Evolutionary conservation across 2,888 invertebrate genomes (phyloP).

Genomic region (Tenthredo mesomela): DNA sequence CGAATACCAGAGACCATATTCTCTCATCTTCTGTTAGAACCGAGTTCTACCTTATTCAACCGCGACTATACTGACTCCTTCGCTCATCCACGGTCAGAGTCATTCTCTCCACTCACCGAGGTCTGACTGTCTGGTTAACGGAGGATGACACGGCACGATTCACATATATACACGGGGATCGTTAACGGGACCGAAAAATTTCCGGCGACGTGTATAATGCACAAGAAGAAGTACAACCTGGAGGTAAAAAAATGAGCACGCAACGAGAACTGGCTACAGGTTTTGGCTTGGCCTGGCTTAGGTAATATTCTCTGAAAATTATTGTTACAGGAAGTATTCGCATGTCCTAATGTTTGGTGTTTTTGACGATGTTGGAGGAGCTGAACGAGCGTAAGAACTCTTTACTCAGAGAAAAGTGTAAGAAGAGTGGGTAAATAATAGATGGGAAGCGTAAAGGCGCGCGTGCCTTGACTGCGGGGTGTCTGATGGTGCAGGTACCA

Average conservation of each 20-base stretch:
- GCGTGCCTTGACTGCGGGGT: constrained; percentile 37
- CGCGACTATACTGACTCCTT: background rate
- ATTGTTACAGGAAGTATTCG: constrained; percentile 8
- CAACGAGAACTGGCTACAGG: background rate
- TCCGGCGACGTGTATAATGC: background rate
- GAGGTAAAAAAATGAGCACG: background rate
- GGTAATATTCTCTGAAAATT: background rate
- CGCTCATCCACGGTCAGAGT: constrained; percentile 3
- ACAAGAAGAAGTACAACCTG: background rate
- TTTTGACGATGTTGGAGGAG: background rate
- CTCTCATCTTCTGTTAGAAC: background rate
- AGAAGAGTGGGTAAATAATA: constrained; percentile 58
- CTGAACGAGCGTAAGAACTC: constrained; percentile 16
- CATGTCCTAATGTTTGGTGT: background rate
- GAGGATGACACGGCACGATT: constrained; percentile 44
- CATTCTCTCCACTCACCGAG: constrained; percentile 6
- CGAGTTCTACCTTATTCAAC: background rate
- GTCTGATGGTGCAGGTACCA: constrained; percentile 17
- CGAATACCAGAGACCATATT: background rate
- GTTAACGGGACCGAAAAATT: constrained; percentile 19
- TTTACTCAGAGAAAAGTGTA: constrained; percentile 45
- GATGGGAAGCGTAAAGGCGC: constrained; percentile 52
- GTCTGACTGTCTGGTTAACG: constrained; percentile 37
- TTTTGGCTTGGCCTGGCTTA: background rate
- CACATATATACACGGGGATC: constrained; percentile 1